Conservation (phyloP, 1,140 invertebrate genomes). For the Globodera rostochiensis region DNA sequence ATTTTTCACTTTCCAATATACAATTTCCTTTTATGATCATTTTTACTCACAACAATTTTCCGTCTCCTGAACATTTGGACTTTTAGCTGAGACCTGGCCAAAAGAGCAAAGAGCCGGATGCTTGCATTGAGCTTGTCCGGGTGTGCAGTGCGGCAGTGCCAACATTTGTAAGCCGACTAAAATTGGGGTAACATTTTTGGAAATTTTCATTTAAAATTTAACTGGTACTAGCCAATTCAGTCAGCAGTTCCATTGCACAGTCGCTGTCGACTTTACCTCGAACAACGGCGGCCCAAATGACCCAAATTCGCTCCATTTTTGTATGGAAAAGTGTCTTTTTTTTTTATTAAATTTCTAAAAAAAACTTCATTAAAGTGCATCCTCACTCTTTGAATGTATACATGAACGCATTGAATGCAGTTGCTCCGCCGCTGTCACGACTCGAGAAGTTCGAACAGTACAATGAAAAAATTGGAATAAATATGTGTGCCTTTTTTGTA, state of each 20-base stretch:
- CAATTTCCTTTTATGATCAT: not conserved
- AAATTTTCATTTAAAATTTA: not conserved
- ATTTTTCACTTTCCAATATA: not conserved
- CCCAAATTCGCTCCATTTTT: constrained; percentile 48
- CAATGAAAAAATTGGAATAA: not conserved
- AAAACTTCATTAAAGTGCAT: constrained; percentile 32
- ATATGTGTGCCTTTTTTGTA: constrained; percentile 27
- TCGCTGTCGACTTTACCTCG: constrained; percentile 54
- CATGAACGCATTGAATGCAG: constrained; percentile 29
- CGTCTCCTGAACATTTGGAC: constrained; percentile 14
- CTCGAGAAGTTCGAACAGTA: constrained; percentile 33
- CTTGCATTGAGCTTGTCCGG: constrained; percentile 48
- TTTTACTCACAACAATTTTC: not conserved
- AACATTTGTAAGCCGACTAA: constrained; percentile 27
- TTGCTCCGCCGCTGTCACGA: constrained; percentile 33
- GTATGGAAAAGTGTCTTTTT: constrained; percentile 10
- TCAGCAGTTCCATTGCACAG: constrained; percentile 48
- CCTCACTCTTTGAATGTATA: constrained; percentile 47
- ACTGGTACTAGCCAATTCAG: not conserved
- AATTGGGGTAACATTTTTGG: not conserved
- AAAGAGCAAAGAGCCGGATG: constrained; percentile 43
- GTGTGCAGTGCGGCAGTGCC: constrained; percentile 33
- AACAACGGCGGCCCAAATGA: constrained; percentile 55
- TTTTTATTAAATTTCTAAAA: not conserved
- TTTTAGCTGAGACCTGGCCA: constrained; percentile 35